These are phyloP conservation scores for Triops cancriformis DNA, from an alignment of 1,140 invertebrate genomes.

Conservation along the genomic window DNA sequence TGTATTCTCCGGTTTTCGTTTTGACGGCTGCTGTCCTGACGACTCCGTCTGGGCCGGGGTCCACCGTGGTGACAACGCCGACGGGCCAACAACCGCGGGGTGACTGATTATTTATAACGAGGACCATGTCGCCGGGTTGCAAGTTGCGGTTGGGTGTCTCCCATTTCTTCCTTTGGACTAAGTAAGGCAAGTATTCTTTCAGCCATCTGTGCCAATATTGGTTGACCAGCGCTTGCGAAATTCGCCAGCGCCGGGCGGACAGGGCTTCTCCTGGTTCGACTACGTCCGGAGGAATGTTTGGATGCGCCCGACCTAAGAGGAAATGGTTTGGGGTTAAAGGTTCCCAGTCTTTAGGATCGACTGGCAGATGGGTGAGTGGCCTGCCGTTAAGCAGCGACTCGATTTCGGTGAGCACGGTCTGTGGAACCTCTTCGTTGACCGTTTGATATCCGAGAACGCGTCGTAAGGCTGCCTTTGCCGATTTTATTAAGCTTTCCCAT, in stretches of 20 bases:
- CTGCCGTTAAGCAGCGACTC: background rate
- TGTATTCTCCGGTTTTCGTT: background rate
- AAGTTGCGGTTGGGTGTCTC: background rate
- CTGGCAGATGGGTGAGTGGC: slow-evolving; percentile 21
- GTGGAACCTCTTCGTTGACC: background rate
- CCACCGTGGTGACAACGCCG: background rate
- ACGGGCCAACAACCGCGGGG: slow-evolving; percentile 23
- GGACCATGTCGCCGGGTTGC: background rate
- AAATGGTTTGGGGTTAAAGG: slow-evolving; percentile 29
- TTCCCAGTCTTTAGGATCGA: slow-evolving; percentile 24
- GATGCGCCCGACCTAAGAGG: slow-evolving; percentile 1
- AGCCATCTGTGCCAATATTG: slow-evolving; percentile 14
- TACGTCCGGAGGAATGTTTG: background rate
- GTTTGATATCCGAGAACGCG: slow-evolving; percentile 33
- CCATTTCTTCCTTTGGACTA: slow-evolving; percentile 14
- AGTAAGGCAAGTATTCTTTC: background rate
- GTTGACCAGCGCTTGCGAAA: background rate
- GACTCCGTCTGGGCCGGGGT: slow-evolving; percentile 18
- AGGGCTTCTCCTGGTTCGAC: background rate
- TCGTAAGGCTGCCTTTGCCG: slow-evolving; percentile 35
- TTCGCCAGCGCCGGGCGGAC: background rate
- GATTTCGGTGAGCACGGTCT: background rate
- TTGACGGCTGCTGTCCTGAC: slow-evolving; percentile 11
- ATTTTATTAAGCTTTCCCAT: slow-evolving; percentile 31
- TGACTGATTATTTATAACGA: background rate